A percentile compares a stretch with the other conserved stretches of the same genome.
phyloP scores from a whole-genome alignment of 2,113 vertebrate species.

The Merops nubicus region DNA sequence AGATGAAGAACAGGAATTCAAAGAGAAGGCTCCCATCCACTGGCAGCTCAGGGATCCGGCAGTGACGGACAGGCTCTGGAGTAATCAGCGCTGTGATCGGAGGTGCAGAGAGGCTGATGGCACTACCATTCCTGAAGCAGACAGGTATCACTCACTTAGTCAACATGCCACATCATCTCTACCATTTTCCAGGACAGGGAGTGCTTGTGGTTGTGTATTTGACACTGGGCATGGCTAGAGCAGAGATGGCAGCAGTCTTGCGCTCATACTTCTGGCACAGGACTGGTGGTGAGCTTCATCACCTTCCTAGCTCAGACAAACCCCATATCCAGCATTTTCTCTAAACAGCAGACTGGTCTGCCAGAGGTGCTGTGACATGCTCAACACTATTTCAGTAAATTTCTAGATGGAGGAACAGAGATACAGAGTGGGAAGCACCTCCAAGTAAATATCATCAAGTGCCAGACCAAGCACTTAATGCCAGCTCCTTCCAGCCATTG shows the following conservation, averaged over 20 bases:
- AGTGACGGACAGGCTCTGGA: conserved; percentile 96
- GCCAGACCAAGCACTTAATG: background rate
- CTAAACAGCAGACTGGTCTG: background rate
- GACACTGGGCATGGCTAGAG: background rate
- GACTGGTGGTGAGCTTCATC: background rate
- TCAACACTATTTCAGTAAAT: background rate
- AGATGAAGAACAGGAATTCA: conserved; percentile 96
- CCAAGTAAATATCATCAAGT: background rate
- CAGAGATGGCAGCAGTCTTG: background rate
- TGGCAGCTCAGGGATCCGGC: conserved; percentile 92
- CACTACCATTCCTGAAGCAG: conserved; percentile 86
- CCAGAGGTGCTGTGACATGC: background rate
- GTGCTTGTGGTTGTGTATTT: background rate
- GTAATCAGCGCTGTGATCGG: conserved; percentile 94
- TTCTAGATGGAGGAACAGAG: background rate
- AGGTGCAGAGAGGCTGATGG: conserved; percentile 89
- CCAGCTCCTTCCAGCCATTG: background rate
- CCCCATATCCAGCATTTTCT: background rate
- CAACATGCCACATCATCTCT: background rate
- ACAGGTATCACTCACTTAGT: conserved; percentile 10
- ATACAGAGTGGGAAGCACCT: background rate
- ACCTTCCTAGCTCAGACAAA: background rate
- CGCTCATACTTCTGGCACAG: background rate
- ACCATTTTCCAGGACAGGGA: background rate
- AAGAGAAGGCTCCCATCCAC: conserved; percentile 93